Conservation (phyloP, 2,888 invertebrate genomes). For the Nymphalis polychloros region DNA sequence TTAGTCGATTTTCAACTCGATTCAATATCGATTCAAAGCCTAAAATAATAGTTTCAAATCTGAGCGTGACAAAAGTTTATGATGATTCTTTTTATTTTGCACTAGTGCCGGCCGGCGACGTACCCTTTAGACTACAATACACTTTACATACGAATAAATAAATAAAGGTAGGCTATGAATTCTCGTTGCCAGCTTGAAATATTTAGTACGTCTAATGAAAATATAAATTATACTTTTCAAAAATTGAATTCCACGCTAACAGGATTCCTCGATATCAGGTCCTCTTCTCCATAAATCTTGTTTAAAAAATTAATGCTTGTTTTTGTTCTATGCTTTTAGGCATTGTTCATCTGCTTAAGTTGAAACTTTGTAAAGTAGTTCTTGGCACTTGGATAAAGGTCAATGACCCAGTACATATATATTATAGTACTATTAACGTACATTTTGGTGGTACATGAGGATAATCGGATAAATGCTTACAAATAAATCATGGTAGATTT, state of each 20-base stretch:
- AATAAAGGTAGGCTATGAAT: constrained; percentile 3
- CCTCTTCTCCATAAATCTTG: too few species aligned
- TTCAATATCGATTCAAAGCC: constrained; percentile 36
- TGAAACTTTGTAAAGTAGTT: too few species aligned
- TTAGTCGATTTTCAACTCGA: constrained; percentile 44
- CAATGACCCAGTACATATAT: too few species aligned
- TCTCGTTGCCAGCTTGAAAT: not conserved
- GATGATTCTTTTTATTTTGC: constrained; percentile 27
- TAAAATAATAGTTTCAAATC: constrained; percentile 18
- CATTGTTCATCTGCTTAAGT: too few species aligned
- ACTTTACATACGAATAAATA: constrained; percentile 9
- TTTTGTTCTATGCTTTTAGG: too few species aligned
- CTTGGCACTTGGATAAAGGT: too few species aligned
- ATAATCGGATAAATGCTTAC: too few species aligned
- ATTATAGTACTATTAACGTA: too few species aligned
- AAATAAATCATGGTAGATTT: too few species aligned
- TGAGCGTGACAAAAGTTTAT: constrained; percentile 28
- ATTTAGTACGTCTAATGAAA: not conserved
- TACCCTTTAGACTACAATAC: not conserved
- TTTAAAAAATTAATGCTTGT: too few species aligned
- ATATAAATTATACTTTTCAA: not conserved
- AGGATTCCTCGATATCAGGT: too few species aligned
- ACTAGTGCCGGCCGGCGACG: constrained; percentile 28
- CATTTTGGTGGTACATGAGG: too few species aligned
- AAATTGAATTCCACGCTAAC: not conserved